These are phyloP conservation scores for Atta cephalotes DNA, from an alignment of 1,140 invertebrate genomes.

Conservation along the genomic window DNA sequence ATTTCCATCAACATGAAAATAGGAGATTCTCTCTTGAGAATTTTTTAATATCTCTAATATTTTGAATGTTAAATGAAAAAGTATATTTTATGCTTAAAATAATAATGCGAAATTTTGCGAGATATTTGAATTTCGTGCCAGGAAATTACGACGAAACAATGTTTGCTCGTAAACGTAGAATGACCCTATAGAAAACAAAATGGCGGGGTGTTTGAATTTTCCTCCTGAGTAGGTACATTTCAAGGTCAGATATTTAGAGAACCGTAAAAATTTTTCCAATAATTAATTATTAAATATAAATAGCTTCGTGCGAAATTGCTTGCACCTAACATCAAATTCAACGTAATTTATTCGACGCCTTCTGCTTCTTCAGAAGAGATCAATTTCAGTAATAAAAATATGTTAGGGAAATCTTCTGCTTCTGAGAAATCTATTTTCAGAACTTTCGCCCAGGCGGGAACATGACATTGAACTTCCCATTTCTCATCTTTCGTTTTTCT, in stretches of 20 bases:
- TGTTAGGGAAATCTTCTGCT: background rate
- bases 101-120: background rate
- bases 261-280: background rate
- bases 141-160: background rate
- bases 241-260: background rate
- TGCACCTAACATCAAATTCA: background rate
- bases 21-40: background rate
- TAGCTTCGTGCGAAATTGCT: background rate
- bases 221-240: background rate
- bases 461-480: background rate
- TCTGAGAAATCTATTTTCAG: background rate
- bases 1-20: background rate
- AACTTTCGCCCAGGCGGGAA: background rate
- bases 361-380: background rate
- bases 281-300: background rate
- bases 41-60: background rate
- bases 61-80: background rate
- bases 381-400: background rate
- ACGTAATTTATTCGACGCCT: background rate
- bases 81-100: background rate
- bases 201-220: slow-evolving; percentile 8
- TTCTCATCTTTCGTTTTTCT: background rate
- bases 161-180: background rate
- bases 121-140: slow-evolving; percentile 42
- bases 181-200: background rate